Conservation (phyloP, 1,140 invertebrate genomes). For the Drosophila subobscura region DNA sequence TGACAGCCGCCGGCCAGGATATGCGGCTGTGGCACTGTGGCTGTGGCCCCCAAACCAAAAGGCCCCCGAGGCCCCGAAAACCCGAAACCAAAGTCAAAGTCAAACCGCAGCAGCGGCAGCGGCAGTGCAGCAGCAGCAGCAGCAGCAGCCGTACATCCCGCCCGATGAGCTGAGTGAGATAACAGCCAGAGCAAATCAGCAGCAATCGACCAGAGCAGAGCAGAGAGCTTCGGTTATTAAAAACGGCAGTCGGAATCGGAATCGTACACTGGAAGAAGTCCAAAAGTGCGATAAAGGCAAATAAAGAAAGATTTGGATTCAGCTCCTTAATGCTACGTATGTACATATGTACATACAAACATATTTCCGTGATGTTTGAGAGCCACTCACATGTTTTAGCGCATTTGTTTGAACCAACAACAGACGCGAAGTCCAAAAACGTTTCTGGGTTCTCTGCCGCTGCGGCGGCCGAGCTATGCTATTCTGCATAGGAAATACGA, state of each 20-base stretch:
- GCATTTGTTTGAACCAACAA: not conserved
- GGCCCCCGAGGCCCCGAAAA: slow-evolving; percentile 5
- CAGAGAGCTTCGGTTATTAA: slow-evolving; percentile 66
- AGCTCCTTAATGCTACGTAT: no score
- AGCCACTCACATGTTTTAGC: slow-evolving; percentile 3
- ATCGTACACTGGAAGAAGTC: slow-evolving; percentile 11
- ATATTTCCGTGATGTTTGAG: not conserved
- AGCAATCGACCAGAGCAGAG: slow-evolving; percentile 6
- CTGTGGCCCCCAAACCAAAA: slow-evolving; percentile 25
- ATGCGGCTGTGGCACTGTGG: slow-evolving; percentile 13
- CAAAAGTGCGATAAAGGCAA: no score
- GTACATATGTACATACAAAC: not conserved
- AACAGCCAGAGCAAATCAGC: slow-evolving; percentile 53
- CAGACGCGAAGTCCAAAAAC: no score
- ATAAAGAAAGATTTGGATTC: no score
- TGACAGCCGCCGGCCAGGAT: slow-evolving; percentile 58
- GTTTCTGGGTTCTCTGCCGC: no score
- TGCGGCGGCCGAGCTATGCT: no score
- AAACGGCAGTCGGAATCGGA: slow-evolving; percentile 59
- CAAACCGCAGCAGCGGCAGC: slow-evolving; percentile 24
- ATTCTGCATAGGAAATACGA: no score
- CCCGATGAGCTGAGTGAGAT: slow-evolving; percentile 76
- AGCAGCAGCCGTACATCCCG: slow-evolving; percentile 47
- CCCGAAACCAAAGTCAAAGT: slow-evolving; percentile 24
- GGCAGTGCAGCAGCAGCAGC: slow-evolving; percentile 25